Evolutionary conservation across 2,797 vertebrate species (phyloP), one percentile per base, ranked within the genome.

Genomic region (Lagorchestes hirsutus): DNA sequence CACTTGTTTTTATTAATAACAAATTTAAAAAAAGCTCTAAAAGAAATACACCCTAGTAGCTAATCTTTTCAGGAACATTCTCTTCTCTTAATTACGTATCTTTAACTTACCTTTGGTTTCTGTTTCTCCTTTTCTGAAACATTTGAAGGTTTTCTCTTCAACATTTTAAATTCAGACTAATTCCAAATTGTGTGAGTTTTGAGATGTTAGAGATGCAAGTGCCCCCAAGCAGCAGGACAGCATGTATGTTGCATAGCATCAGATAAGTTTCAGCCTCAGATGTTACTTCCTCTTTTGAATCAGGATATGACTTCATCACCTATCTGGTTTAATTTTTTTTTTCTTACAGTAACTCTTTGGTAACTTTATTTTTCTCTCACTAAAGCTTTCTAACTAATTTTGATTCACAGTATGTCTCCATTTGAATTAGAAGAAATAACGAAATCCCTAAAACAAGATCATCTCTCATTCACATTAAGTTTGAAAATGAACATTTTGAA

Each of bases 81-180:
- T 5, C 56, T 97, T 91, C 52, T 94, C 50, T 62, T 94, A 50
- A 55, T 14, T 94, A 52, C 18, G 50, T 95, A 95, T 95, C 9
- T 95, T 67, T 50, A 22, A 31, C 99, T 98, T 99, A 99, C 99
- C 99, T 99, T 99, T 31, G 99, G 99, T 90, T 99, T 99, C 96
- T 99, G 99, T 99, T 99, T 99, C 94, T 99, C 98, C 98, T 99
- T 99, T 97, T 99, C 99, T 93, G 99, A 99, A 10, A 97, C 99
- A 3, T 99, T 99, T 92, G 99, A 99, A 55, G 99, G 98, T 50
- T 99, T 98, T 98, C 99, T 99, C 54, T 99, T 99, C 97, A 99
- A 98, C 99, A 99, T 99, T 98, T 99, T 99, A 90, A 95, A 91
- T 92, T 93, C 59, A 6, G 5, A 54, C 67, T 96, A 95, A 90